phyloP scores from a whole-genome alignment of 2,888 invertebrate species.

The Neoaliturus tenellus region DNA sequence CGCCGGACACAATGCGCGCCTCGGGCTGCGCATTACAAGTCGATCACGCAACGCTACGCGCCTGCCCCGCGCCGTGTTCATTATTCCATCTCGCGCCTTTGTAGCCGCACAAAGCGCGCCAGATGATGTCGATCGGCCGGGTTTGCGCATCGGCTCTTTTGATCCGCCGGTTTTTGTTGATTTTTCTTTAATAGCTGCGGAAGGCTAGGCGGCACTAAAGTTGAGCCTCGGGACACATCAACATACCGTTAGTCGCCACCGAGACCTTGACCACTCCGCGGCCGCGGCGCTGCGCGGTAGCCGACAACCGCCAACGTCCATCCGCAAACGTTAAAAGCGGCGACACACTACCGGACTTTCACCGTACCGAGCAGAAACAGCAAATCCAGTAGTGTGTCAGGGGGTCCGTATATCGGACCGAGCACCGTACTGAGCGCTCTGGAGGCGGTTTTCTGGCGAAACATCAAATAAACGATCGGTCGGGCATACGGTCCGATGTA shows the following conservation, averaged over 20 bases:
- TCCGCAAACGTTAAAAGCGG: too few species aligned
- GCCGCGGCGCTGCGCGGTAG: neutral
- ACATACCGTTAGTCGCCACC: neutral
- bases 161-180: neutral
- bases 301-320: neutral
- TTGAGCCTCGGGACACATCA: neutral
- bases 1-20: neutral
- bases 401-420: too few species aligned
- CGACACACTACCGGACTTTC: too few species aligned
- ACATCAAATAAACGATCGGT: too few species aligned
- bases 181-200: conserved; percentile 26
- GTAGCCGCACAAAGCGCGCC: neutral
- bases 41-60: neutral
- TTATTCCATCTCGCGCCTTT: conserved; percentile 5
- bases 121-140: neutral
- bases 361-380: too few species aligned
- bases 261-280: conserved; percentile 2
- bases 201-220: conserved; percentile 21
- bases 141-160: conserved; percentile 5
- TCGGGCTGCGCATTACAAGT: neutral
- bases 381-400: too few species aligned
- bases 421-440: too few species aligned
- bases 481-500: too few species aligned
- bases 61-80: too few species aligned
- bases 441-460: too few species aligned